phyloP scores from a whole-genome alignment of 1,140 invertebrate genomes.

The Linepithema humile region DNA sequence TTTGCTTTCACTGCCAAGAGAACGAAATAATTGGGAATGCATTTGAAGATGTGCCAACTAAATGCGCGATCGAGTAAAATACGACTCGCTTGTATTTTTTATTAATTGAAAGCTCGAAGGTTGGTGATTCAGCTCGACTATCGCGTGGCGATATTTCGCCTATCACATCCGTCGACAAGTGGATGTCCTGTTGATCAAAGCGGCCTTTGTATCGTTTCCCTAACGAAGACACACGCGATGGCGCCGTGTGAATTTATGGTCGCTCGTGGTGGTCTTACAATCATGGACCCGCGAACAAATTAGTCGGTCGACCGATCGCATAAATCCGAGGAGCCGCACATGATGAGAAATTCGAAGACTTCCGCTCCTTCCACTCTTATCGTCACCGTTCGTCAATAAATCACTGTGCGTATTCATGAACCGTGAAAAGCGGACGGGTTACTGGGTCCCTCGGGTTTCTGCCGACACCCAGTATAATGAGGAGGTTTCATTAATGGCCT shows the following conservation, averaged over 20 bases:
- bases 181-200: constrained; percentile 9
- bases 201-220: not conserved
- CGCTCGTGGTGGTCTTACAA: not conserved
- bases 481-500: constrained; percentile 46
- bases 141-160: not conserved
- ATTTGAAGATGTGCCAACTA: not conserved
- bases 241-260: constrained; percentile 10
- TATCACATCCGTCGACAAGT: not conserved
- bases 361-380: not conserved
- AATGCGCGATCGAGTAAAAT: not conserved
- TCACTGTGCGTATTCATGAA: constrained; percentile 23
- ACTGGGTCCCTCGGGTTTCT: constrained; percentile 12
- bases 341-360: not conserved
- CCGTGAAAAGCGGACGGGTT: constrained; percentile 48
- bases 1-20: not conserved
- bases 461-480: not conserved
- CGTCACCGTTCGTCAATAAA: constrained; percentile 42
- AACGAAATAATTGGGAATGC: not conserved
- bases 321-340: constrained; percentile 1
- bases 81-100: not conserved
- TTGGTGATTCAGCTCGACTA: not conserved
- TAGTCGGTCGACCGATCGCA: constrained; percentile 23
- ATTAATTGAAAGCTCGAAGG: not conserved
- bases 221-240: constrained; percentile 5
- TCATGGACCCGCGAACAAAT: not conserved